A percentile compares a stretch with the other conserved stretches of the same genome.
phyloP scores from a whole-genome alignment of 2,113 vertebrate species.

The Diphyllodes magnificus region DNA sequence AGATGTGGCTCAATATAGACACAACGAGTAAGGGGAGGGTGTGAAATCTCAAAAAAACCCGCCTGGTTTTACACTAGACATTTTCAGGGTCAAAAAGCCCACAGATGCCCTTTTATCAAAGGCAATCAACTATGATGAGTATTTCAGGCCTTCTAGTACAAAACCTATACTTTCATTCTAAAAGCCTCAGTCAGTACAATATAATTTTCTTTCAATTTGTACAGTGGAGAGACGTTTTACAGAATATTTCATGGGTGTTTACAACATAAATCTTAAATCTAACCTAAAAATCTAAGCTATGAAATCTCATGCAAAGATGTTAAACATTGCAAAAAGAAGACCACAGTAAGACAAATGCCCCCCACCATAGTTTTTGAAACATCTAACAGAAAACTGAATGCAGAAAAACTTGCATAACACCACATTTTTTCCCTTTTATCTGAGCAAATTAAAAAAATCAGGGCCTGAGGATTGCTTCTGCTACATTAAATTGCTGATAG shows the following conservation, averaged over 20 bases:
- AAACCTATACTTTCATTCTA: background rate
- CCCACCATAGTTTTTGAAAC: background rate
- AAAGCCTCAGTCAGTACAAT: fast-evolving
- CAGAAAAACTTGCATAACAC: background rate
- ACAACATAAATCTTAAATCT: background rate
- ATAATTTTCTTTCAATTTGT: background rate
- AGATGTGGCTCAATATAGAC: background rate
- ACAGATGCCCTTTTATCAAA: background rate
- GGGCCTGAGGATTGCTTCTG: background rate
- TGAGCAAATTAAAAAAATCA: background rate
- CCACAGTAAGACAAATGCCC: background rate
- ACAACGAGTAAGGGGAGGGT: fast-evolving
- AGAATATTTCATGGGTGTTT: background rate
- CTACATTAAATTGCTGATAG: background rate
- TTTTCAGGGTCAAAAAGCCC: background rate
- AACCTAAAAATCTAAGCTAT: background rate
- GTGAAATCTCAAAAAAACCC: background rate
- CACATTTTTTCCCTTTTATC: background rate
- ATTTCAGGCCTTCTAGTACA: background rate
- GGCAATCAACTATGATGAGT: background rate
- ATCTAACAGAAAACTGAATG: background rate
- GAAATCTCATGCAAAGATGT: background rate
- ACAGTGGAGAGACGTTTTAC: background rate
- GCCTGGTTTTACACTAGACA: background rate
- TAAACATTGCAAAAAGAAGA: background rate